Evolutionary conservation across 2,797 vertebrate species (phyloP).

Genomic region (Sphenodon punctatus): DNA sequence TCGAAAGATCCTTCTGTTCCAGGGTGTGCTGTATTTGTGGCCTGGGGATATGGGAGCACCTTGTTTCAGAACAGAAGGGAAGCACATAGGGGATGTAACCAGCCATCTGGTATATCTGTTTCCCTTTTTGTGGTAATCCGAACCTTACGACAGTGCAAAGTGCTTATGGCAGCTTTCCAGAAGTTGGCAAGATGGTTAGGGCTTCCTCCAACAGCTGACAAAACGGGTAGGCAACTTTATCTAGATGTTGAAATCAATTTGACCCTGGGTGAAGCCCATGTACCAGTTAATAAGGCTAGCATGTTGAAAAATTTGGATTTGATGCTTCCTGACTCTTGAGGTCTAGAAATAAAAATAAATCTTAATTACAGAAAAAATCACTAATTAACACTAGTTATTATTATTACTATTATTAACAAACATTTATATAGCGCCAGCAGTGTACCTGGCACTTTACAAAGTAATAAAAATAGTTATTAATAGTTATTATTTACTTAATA

Average conservation of each 20-base stretch:
- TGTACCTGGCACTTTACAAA: too few species aligned
- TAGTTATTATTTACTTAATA: too few species aligned
- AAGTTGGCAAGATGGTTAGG: neutral
- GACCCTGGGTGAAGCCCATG: conserved; percentile 38
- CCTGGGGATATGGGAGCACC: neutral
- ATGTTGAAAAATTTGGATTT: conserved; percentile 30
- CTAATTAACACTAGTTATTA: conserved; percentile 55
- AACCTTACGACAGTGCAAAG: conserved; percentile 6
- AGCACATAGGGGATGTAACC: neutral
- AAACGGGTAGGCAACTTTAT: conserved; percentile 16
- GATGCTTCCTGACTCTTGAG: conserved; percentile 23
- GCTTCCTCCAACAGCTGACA: conserved; percentile 6
- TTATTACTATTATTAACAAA: too few species aligned
- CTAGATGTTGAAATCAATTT: conserved; percentile 33
- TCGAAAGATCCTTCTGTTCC: neutral
- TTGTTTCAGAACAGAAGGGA: neutral
- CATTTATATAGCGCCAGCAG: too few species aligned
- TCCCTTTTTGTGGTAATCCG: neutral
- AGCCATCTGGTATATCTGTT: neutral
- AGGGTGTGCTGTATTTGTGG: neutral
- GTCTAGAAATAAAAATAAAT: conserved; percentile 54
- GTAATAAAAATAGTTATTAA: too few species aligned
- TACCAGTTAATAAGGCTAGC: conserved; percentile 12
- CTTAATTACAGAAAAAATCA: conserved; percentile 58
- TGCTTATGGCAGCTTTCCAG: neutral